These are phyloP conservation scores for Apantesis nais DNA, from an alignment of 2,888 invertebrate genomes.

Conservation along the genomic window DNA sequence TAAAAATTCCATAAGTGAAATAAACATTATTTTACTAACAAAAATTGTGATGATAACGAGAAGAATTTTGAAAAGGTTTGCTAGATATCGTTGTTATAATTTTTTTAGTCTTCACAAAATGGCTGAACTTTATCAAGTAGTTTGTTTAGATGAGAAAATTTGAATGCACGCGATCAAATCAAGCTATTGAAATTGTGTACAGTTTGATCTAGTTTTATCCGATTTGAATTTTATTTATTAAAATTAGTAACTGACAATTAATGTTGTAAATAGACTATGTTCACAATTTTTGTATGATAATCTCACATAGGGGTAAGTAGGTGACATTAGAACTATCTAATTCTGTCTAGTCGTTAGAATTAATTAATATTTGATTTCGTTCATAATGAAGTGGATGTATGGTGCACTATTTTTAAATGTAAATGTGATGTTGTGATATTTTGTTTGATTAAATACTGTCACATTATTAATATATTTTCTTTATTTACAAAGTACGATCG, in stretches of 20 bases:
- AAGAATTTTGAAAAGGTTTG: no score
- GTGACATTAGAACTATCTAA: conserved; percentile 26
- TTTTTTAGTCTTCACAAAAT: no score
- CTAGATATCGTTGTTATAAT: no score
- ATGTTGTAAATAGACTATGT: conserved; percentile 36
- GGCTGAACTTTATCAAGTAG: no score
- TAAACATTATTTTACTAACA: no score
- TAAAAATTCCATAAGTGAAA: background rate
- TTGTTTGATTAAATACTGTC: conserved; percentile 35
- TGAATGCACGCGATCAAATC: background rate
- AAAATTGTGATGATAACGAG: no score
- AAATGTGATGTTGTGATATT: conserved; percentile 36
- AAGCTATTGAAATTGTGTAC: background rate
- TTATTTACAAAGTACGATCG: conserved; percentile 38
- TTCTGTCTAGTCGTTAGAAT: conserved; percentile 38
- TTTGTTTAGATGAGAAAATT: no score
- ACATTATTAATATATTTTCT: conserved; percentile 56
- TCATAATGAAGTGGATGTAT: background rate
- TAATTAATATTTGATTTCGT: background rate
- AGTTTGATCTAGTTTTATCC: background rate
- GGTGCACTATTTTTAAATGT: conserved; percentile 40
- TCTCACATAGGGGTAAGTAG: conserved; percentile 27
- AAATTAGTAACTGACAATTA: conserved; percentile 26
- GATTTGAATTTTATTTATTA: conserved; percentile 15
- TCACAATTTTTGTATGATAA: conserved; percentile 42